phyloP scores from a whole-genome alignment of 1,140 invertebrate species.

The Venustaconcha ellipsiformis region DNA sequence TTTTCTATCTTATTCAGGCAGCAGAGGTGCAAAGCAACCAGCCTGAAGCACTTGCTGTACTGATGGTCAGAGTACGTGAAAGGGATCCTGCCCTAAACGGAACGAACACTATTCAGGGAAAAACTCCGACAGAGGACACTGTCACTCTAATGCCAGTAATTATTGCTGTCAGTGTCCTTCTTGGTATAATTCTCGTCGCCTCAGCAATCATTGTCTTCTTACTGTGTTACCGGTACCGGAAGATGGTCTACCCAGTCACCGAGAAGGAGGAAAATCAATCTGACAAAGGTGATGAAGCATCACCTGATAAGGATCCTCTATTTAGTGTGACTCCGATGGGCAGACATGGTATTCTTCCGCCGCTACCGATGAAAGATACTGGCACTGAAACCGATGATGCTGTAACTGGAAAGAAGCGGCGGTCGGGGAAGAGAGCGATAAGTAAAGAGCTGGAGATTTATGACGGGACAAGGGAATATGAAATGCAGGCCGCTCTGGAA shows the following conservation, averaged over 20 bases:
- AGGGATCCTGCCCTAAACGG: too few relatives aligned
- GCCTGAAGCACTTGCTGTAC: too few relatives aligned
- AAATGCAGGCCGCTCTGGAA: conserved; percentile 36
- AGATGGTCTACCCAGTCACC: background rate
- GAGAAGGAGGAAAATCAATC: conserved; percentile 28
- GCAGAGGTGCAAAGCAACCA: too few relatives aligned
- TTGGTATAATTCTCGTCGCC: too few relatives aligned
- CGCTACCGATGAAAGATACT: conserved; percentile 16
- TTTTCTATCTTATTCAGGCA: too few relatives aligned
- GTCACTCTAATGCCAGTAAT: too few relatives aligned
- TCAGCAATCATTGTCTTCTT: too few relatives aligned
- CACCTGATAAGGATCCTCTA: background rate
- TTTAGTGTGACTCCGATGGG: background rate
- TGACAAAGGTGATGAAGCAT: conserved; percentile 9
- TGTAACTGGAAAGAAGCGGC: conserved; percentile 13
- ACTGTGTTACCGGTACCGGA: too few relatives aligned
- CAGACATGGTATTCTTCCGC: conserved; percentile 4
- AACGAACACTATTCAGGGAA: too few relatives aligned
- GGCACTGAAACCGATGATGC: conserved; percentile 14
- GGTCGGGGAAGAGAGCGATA: conserved; percentile 30
- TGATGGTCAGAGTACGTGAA: too few relatives aligned
- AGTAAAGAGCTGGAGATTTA: conserved; percentile 45
- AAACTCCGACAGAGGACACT: too few relatives aligned
- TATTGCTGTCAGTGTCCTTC: too few relatives aligned
- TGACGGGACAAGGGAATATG: conserved; percentile 44